These are phyloP conservation scores for Cosmopolites sordidus DNA, from an alignment of 2,888 invertebrate genomes.

Conservation along the genomic window DNA sequence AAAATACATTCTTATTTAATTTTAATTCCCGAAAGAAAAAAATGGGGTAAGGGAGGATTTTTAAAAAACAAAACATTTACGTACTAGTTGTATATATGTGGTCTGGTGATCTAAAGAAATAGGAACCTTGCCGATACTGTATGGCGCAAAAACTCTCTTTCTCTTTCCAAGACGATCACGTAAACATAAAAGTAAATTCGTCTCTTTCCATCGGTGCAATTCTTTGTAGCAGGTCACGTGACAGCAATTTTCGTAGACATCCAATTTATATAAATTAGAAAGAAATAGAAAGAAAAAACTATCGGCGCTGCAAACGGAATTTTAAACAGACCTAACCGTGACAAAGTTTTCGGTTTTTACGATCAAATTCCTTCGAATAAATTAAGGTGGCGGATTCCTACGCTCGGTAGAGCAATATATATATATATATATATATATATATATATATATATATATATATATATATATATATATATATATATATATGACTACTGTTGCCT, in stretches of 20 bases:
- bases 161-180: constrained; percentile 20
- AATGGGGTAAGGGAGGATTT: too few species aligned
- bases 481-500: too few species aligned
- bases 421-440: too few species aligned
- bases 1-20: too few species aligned
- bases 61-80: too few species aligned
- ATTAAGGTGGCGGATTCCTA: background rate
- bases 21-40: too few species aligned
- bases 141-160: constrained; percentile 11
- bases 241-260: constrained; percentile 23
- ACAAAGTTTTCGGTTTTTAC: constrained; percentile 1
- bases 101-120: too few species aligned
- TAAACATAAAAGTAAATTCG: constrained; percentile 24
- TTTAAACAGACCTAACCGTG: background rate
- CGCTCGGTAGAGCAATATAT: too few species aligned
- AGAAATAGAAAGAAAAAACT: constrained; percentile 1
- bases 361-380: background rate
- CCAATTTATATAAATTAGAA: constrained; percentile 24
- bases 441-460: too few species aligned
- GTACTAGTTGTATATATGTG: too few species aligned
- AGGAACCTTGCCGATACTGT: too few species aligned
- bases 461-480: too few species aligned
- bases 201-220: constrained; percentile 19
- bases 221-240: constrained; percentile 23
- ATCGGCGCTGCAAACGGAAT: background rate